A percentile compares a stretch with the other conserved stretches of the same genome.
These are phyloP conservation scores for Enteromius fasciolatus DNA, from an alignment of 2,797 vertebrate species.

Conservation along the genomic window DNA sequence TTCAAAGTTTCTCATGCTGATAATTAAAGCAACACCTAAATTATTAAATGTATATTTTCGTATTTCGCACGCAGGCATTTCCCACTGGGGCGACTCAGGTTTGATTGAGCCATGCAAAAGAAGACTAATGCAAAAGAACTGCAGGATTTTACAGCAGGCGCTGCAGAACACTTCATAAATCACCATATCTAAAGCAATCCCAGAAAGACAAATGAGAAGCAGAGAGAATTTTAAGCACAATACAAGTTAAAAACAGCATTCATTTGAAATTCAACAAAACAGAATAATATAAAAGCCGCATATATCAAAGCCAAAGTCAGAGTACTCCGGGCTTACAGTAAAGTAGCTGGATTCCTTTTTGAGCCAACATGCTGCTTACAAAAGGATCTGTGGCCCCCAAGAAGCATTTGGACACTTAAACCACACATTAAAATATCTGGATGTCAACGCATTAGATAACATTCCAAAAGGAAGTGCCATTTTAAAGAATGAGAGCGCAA, in stretches of 20 bases:
- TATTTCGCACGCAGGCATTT: conserved; percentile 4
- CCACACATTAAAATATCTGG: neutral
- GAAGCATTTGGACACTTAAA: neutral
- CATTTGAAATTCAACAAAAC: conserved; percentile 30
- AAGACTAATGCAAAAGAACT: conserved; percentile 28
- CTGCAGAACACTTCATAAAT: conserved; percentile 24
- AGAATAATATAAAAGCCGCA: conserved; percentile 26
- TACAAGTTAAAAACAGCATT: conserved; percentile 15
- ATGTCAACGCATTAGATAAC: neutral
- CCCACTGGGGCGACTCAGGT: neutral
- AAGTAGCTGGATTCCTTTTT: neutral
- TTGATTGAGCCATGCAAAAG: conserved; percentile 1
- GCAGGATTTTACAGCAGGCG: neutral
- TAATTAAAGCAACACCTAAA: conserved; percentile 49
- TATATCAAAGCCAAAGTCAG: conserved; percentile 12
- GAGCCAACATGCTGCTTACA: neutral
- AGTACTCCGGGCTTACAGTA: neutral
- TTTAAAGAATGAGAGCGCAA: neutral
- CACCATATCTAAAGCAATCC: conserved; percentile 21
- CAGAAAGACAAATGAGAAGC: conserved; percentile 26
- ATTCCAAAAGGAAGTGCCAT: neutral
- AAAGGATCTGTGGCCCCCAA: neutral
- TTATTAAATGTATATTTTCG: conserved; percentile 32
- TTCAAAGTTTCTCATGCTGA: conserved; percentile 31
- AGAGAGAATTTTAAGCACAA: conserved; percentile 18